Base-by-base conservation (phyloP, 2,888 invertebrate genomes). In the Andrena haemorrhoa region DNA sequence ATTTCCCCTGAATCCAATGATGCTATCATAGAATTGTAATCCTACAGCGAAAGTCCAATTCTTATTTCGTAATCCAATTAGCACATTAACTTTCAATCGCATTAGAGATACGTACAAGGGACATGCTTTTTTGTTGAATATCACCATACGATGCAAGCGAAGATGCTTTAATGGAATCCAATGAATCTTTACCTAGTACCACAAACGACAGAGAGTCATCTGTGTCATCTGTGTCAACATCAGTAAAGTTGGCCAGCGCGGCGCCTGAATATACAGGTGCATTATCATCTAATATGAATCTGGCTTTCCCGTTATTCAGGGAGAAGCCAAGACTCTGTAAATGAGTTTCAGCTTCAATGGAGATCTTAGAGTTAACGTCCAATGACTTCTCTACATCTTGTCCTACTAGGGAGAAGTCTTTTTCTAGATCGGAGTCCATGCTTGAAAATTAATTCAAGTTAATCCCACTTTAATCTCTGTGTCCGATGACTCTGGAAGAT, bases 1-100 rank as follows among this genome's bases (percentile, higher is more conserved):
- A 95, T 91, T 53, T 95, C 95, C 8, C 94, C 94, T 0, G 94
- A 94, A 79, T 83, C 90, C 79, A 92, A 86, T 12, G 88, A 88
- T 7, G 91, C 89, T 73, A 93, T 87, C 31, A 91, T 83, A 0
- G 92, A 89, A 49, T 84, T 85, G 20, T 88, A 91, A 83, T 93
- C 93, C 93, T 93, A 31, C 6, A 85, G 80, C 65, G 0, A 70
- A 79, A 60, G 58, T 41, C 4, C 16, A 41, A 41, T 16, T 41
- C 5, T 41, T 16, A 41, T 41, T 41, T 41, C 41, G 10, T 12
- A 12, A 23, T 56, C 10, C 26, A 23, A 20, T 56, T 12, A 4
- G 56, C 4, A 10, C 20, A 31, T 51, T 20, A 79, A 35, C 20
- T 51, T 29, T 60, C 0, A 69, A 58, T 29, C 31, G 26, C 20